phyloP scores from a whole-genome alignment of 2,797 vertebrate species.

The Euthynnus affinis region DNA sequence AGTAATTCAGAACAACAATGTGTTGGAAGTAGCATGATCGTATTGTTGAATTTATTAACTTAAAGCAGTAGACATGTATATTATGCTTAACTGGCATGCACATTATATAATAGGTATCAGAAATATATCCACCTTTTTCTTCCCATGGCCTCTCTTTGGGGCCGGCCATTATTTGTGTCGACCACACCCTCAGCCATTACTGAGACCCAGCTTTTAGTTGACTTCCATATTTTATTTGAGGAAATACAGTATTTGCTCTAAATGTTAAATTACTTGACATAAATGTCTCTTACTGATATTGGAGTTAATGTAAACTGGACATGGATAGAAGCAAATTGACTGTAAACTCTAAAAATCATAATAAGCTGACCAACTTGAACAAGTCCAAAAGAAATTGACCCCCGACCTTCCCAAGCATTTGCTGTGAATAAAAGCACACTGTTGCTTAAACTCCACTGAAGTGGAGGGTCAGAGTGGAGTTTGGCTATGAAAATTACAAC shows the following conservation, averaged over 20 bases:
- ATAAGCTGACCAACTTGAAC: not conserved
- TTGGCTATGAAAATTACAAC: constrained; percentile 4
- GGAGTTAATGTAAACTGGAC: not conserved
- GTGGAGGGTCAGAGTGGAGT: not conserved
- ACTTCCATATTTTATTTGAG: too few relatives aligned
- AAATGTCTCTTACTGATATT: not conserved
- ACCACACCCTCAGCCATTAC: too few relatives aligned
- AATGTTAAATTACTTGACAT: not conserved
- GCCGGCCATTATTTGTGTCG: too few relatives aligned
- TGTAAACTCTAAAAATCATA: not conserved
- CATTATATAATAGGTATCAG: too few relatives aligned
- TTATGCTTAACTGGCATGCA: too few relatives aligned
- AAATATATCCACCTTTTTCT: too few relatives aligned
- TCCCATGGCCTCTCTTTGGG: too few relatives aligned
- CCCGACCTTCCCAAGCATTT: not conserved
- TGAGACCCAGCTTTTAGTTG: too few relatives aligned
- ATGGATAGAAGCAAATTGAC: not conserved
- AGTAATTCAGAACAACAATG: too few relatives aligned
- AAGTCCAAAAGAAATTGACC: not conserved
- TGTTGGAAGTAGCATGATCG: too few relatives aligned
- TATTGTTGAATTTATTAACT: too few relatives aligned
- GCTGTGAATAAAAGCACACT: not conserved
- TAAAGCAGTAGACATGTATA: too few relatives aligned
- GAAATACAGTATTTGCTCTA: not conserved
- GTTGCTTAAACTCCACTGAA: not conserved